Evolutionary conservation across 2,113 vertebrate genomes (phyloP).

Genomic region (Anguilla japonica): DNA sequence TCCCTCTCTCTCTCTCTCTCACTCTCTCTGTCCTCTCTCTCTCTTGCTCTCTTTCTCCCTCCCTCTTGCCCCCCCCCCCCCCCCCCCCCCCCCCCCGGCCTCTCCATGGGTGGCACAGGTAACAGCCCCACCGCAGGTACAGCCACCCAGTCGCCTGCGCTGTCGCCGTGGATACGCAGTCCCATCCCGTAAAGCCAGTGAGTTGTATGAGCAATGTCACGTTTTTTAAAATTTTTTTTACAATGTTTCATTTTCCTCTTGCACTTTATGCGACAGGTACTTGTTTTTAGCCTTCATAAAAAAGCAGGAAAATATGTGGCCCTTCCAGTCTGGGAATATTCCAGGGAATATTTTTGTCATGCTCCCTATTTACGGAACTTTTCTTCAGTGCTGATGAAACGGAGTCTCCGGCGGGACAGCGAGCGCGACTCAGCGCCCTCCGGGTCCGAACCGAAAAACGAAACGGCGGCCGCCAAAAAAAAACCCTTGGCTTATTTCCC

Average conservation of each 20-base stretch:
- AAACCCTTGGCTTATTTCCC: background rate
- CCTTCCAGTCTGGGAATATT: no score
- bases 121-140: constrained; percentile 48
- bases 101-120: constrained; percentile 15
- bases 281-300: constrained; percentile 20
- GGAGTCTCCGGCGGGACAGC: background rate
- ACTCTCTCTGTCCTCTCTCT: background rate
- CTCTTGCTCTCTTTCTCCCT: constrained; percentile 48
- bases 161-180: constrained; percentile 1
- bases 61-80: constrained; percentile 26
- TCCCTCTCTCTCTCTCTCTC: background rate
- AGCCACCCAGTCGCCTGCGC: constrained; percentile 59
- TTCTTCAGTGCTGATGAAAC: background rate
- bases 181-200: no score
- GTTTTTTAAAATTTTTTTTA: no score
- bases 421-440: background rate
- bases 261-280: no score
- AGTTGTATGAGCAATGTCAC: no score
- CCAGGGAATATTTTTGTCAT: background rate
- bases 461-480: background rate
- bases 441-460: background rate
- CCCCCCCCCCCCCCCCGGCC: constrained; percentile 37
- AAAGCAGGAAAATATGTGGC: background rate
- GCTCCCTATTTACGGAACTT: background rate
- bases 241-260: no score